Base-by-base conservation (phyloP, 2,113 vertebrate species). In the Myotis yumanensis region DNA sequence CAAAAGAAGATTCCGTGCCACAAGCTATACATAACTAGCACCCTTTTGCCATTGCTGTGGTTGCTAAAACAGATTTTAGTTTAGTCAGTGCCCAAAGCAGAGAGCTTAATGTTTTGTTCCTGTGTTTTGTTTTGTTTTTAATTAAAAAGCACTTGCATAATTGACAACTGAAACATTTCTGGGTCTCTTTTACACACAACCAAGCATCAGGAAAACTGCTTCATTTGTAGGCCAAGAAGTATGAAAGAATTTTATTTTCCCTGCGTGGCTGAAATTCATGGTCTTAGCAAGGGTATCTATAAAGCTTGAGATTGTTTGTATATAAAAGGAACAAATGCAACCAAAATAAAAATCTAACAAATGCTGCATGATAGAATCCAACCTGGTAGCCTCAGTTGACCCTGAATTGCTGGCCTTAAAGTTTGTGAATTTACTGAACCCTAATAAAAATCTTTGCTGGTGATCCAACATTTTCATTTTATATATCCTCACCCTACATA, bases 101-200 rank as follows among this genome's bases (percentile, higher is more conserved):
- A 64, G 72, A 43, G 59, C 52, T 93, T 87, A 76, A 69, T 90
- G 51, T 88, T 97, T 93, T 92, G n/a, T 90, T 91, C 94, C 6
- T 11, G 59, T 62, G 59, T 92, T 46, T 46, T 11, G 46, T 46
- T 46, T 46, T 46, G 84, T 90, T 54, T 48, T 68, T 68, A 17
- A 68, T 68, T n/a, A 68, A 68, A n/a, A 93, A 94, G 15, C 37
- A 89, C 81, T 95, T 93, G 90, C 94, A 79, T 92, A 82, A 85
- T 43, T 79, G 87, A 82, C 92, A 97, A 92, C 90, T 89, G 51
- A 95, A 95, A 95, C 93, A 96, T 89, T 95, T 69, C 59, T 66
- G 35, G 14, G 62, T 88, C 92, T 92, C 77, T 93, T 94, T 95
- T 81, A 84, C 48, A 84, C 30, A 83, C 32, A 86, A 37, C 40